A percentile compares a stretch with the other conserved stretches of the same genome.
Evolutionary conservation across 2,888 invertebrate genomes (phyloP).

Genomic region (Drosophila setosimentum): DNA sequence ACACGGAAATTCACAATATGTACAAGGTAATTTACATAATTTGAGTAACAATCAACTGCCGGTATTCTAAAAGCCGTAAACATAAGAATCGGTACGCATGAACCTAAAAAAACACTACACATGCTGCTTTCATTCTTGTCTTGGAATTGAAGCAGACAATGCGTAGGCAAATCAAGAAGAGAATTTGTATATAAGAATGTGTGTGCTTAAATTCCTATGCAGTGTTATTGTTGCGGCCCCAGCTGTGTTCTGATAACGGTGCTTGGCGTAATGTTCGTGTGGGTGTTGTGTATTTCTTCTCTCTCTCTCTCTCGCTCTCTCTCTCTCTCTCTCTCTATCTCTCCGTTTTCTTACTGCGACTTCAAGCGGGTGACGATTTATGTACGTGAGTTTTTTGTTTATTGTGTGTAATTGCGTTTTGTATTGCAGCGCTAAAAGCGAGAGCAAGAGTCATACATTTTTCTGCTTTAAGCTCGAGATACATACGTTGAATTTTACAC

Average conservation of each 20-base stretch:
- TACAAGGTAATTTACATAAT: slow-evolving; percentile 51
- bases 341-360: slow-evolving; percentile 1
- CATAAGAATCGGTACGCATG: slow-evolving; percentile 19
- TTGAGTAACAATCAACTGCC: slow-evolving; percentile 16
- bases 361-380: slow-evolving; percentile 1
- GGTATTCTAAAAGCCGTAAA: slow-evolving; percentile 17
- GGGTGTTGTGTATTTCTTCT: neutral
- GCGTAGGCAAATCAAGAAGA: slow-evolving; percentile 26
- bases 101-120: slow-evolving; percentile 21
- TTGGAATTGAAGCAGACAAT: slow-evolving; percentile 28
- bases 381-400: slow-evolving; percentile 5
- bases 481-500: neutral
- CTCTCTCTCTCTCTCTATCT: neutral
- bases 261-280: slow-evolving; percentile 31
- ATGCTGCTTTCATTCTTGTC: neutral
- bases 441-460: neutral
- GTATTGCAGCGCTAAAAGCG: neutral
- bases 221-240: slow-evolving; percentile 29
- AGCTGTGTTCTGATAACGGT: slow-evolving; percentile 66
- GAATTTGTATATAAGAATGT: slow-evolving; percentile 12
- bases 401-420: slow-evolving; percentile 7
- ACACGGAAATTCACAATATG: slow-evolving; percentile 21
- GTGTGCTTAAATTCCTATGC: slow-evolving; percentile 21
- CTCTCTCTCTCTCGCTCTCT: neutral
- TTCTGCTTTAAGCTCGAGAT: neutral